phyloP scores from a whole-genome alignment of 2,888 invertebrate species.

The Monopis laevigella region DNA sequence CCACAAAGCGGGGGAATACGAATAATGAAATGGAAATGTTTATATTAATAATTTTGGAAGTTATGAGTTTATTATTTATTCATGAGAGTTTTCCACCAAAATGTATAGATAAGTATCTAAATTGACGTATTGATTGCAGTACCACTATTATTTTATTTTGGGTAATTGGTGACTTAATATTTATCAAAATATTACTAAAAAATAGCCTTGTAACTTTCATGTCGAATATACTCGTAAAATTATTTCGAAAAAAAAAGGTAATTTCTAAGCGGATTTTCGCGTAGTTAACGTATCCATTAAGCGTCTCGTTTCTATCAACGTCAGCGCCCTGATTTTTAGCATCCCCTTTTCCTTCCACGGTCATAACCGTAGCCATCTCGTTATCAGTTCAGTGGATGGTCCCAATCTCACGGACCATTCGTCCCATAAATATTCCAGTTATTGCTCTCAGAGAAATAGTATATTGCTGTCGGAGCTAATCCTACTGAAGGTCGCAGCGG shows the following conservation, averaged over 20 bases:
- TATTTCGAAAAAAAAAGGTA: no score
- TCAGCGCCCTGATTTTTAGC: background rate
- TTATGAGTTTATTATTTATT: constrained; percentile 1
- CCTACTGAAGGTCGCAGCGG: constrained; percentile 1
- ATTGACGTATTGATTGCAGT: no score
- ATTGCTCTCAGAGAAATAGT: constrained; percentile 8
- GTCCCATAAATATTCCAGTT: constrained; percentile 14
- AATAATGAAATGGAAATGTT: constrained; percentile 12
- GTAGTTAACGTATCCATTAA: background rate
- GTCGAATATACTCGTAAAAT: no score
- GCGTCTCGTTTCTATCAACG: constrained; percentile 5
- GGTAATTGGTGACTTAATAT: no score
- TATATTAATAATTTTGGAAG: constrained; percentile 2
- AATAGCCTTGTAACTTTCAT: no score
- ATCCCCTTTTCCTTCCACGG: background rate
- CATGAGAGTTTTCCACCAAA: constrained; percentile 9
- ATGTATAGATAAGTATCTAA: no score
- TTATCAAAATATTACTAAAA: no score
- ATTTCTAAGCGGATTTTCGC: no score
- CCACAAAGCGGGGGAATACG: constrained; percentile 4
- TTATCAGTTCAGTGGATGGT: constrained; percentile 10
- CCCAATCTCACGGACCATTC: constrained; percentile 13
- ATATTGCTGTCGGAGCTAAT: constrained; percentile 7
- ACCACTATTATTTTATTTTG: no score
- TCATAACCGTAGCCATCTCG: constrained; percentile 3